A percentile compares a stretch with the other conserved stretches of the same genome.
These are phyloP conservation scores for Eustalomyia histrio DNA, from an alignment of 2,888 invertebrate genomes.

Conservation along the genomic window DNA sequence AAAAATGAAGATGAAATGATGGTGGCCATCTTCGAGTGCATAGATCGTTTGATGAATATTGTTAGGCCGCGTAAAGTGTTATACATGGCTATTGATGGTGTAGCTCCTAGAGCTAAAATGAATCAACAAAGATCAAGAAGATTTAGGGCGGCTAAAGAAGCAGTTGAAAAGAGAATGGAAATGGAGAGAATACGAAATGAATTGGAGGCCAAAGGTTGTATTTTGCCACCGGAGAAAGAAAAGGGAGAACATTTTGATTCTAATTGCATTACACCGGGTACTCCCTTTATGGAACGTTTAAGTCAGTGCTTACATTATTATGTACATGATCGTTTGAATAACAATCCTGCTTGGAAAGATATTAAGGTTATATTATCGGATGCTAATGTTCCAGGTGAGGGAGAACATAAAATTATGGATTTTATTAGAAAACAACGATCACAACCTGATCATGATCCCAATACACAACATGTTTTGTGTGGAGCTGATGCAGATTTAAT, in stretches of 20 bases:
- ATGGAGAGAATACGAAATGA: conserved; percentile 89
- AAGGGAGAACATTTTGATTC: conserved; percentile 98
- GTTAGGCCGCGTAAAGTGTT: conserved; percentile 94
- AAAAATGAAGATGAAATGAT: conserved; percentile 99
- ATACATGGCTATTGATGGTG: conserved; percentile 99
- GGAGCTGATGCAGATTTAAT: conserved; percentile 99
- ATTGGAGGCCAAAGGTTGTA: conserved; percentile 84
- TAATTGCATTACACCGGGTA: conserved; percentile 99
- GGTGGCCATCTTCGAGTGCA: conserved; percentile 99
- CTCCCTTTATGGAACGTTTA: conserved; percentile 96
- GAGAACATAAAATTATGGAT: conserved; percentile 99
- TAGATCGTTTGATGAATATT: conserved; percentile 95
- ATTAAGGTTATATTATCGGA: conserved; percentile 98
- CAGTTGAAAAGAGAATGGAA: conserved; percentile 92
- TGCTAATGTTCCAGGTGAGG: conserved; percentile 98
- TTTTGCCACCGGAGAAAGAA: conserved; percentile 91
- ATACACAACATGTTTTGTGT: conserved; percentile 98
- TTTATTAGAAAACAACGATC: conserved; percentile 97
- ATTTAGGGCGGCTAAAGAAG: conserved; percentile 97
- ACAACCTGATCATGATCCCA: conserved; percentile 97
- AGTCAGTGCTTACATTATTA: conserved; percentile 86
- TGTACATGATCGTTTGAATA: conserved; percentile 84
- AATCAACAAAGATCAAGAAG: conserved; percentile 98
- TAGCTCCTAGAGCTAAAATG: conserved; percentile 99
- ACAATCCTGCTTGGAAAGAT: conserved; percentile 95